A percentile compares a stretch with the other conserved stretches of the same genome.
Evolutionary conservation across 2,888 invertebrate genomes (phyloP).

Genomic region (Aquatica leii): DNA sequence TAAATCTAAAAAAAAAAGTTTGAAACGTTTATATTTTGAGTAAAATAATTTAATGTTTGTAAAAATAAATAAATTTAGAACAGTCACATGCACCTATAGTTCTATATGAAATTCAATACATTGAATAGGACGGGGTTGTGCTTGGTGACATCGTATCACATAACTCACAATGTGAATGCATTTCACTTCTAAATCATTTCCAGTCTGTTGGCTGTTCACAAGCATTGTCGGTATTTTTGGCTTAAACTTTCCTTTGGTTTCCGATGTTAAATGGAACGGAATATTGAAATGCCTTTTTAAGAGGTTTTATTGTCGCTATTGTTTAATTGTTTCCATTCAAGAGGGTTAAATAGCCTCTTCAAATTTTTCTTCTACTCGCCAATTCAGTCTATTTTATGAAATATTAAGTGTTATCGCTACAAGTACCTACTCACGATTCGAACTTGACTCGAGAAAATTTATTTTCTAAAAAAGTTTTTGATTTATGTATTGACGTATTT

Average conservation of each 20-base stretch:
- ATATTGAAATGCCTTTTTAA: conserved; percentile 40
- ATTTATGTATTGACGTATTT: conserved; percentile 4
- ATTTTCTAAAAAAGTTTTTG: conserved; percentile 1
- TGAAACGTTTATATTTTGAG: background rate
- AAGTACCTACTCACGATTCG: conserved; percentile 9
- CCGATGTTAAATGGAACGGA: conserved; percentile 38
- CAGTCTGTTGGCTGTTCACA: conserved; percentile 53
- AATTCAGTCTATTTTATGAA: conserved; percentile 16
- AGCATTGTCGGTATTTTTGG: conserved; percentile 51
- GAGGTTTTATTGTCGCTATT: conserved; percentile 32
- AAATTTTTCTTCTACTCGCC: conserved; percentile 14
- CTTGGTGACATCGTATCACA: conserved; percentile 53
- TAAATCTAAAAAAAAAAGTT: too few relatives aligned
- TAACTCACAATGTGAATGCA: conserved; percentile 53
- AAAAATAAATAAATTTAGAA: conserved; percentile 33
- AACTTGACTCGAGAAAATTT: conserved; percentile 2
- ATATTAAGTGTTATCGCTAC: conserved; percentile 20
- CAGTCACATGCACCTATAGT: conserved; percentile 41
- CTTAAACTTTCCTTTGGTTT: conserved; percentile 39
- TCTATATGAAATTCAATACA: conserved; percentile 53
- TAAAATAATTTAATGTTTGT: conserved; percentile 17
- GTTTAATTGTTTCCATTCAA: conserved; percentile 35
- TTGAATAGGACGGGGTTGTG: conserved; percentile 50
- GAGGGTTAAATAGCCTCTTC: conserved; percentile 27
- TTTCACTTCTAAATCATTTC: conserved; percentile 56